These are phyloP conservation scores for Spisula solida DNA, from an alignment of 2,888 invertebrate genomes.

Conservation along the genomic window DNA sequence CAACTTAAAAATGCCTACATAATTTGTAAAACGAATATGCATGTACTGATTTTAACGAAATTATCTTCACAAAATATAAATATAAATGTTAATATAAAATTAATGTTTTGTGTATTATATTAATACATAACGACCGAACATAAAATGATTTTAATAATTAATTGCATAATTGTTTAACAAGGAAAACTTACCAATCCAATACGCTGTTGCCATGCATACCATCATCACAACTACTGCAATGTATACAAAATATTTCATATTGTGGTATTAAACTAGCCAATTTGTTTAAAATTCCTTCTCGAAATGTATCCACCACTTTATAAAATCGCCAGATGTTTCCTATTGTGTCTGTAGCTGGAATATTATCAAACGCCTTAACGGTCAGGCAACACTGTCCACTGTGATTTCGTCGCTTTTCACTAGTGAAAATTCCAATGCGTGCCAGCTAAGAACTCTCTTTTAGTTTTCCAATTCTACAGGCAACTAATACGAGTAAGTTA, in stretches of 20 bases:
- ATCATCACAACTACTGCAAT: neutral
- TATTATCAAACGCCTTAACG: neutral
- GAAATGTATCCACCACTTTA: neutral
- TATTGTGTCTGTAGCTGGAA: neutral
- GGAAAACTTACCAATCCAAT: conserved; percentile 22
- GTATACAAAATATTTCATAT: conserved; percentile 18
- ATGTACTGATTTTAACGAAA: too few relatives aligned
- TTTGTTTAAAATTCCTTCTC: conserved; percentile 6
- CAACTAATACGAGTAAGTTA: neutral
- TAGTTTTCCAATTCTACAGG: conserved; percentile 5
- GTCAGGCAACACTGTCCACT: conserved; percentile 14
- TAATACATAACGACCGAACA: too few relatives aligned
- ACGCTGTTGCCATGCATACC: neutral
- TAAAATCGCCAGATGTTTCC: conserved; percentile 3
- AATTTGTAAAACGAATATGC: too few relatives aligned
- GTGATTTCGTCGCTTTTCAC: neutral
- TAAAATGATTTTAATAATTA: too few relatives aligned
- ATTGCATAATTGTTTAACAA: neutral
- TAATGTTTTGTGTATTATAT: too few relatives aligned
- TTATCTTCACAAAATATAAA: too few relatives aligned
- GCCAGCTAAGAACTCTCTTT: neutral
- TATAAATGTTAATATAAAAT: too few relatives aligned
- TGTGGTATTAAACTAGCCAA: neutral
- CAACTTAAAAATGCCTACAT: too few relatives aligned
- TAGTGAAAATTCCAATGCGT: conserved; percentile 14